A percentile compares a stretch with the other conserved stretches of the same genome.
phyloP scores from a whole-genome alignment of 2,797 vertebrate species.

The Psittacula derbiana region DNA sequence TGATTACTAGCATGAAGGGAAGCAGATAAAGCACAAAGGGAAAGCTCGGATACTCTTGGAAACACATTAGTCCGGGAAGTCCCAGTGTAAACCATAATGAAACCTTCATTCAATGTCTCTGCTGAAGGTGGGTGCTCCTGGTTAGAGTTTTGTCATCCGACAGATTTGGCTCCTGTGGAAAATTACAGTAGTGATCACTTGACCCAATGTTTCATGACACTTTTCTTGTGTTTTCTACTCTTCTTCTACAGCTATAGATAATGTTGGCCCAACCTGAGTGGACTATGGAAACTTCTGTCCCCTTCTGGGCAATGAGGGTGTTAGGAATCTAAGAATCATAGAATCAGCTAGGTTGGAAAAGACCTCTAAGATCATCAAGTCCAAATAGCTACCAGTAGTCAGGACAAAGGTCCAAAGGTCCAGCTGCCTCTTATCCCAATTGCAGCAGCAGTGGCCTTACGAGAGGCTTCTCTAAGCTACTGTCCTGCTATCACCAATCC shows the following conservation, averaged over 20 bases:
- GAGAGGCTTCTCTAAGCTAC: neutral
- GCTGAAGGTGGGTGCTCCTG: neutral
- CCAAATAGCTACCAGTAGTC: neutral
- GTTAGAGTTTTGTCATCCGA: neutral
- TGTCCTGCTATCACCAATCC: neutral
- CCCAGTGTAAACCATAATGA: neutral
- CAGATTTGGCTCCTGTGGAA: neutral
- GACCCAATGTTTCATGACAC: neutral
- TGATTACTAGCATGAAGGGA: neutral
- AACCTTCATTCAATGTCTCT: neutral
- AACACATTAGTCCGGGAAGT: neutral
- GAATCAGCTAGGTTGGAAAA: neutral
- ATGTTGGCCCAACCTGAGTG: neutral
- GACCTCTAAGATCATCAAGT: neutral
- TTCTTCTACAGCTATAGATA: neutral
- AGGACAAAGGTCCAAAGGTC: neutral
- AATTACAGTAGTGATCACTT: neutral
- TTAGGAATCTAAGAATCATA: neutral
- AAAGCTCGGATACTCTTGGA: neutral
- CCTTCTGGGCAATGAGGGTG: accelerated
- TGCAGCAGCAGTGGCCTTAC: neutral
- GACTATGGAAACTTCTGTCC: neutral
- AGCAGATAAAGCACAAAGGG: neutral
- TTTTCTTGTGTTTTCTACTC: neutral
- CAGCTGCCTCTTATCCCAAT: neutral